A percentile compares a stretch with the other conserved stretches of the same genome.
Evolutionary conservation across 2,113 vertebrate species (phyloP).

Genomic region (Periophthalmus modestus): DNA sequence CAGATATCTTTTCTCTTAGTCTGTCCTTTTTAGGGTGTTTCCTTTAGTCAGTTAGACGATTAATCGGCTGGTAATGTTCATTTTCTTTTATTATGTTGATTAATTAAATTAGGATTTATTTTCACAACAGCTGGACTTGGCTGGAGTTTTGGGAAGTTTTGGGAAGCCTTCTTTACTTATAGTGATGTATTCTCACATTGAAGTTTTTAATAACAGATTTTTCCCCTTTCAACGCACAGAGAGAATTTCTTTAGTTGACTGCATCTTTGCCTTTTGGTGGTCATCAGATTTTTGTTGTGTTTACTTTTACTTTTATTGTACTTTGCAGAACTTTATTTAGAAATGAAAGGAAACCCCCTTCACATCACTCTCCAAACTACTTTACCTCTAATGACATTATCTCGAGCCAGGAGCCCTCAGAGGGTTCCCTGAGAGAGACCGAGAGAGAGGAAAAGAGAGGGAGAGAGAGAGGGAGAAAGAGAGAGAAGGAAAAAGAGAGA

Average conservation of each 20-base stretch:
- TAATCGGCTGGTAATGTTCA: too few species aligned
- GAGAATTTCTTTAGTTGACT: too few species aligned
- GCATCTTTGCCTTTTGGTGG: neutral
- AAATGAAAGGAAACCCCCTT: slow-evolving; percentile 52
- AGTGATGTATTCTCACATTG: too few species aligned
- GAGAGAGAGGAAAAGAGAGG: neutral
- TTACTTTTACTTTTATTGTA: neutral
- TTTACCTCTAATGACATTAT: slow-evolving; percentile 65
- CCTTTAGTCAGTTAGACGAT: too few species aligned
- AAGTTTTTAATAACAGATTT: too few species aligned
- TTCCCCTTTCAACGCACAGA: too few species aligned
- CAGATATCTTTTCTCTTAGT: neutral
- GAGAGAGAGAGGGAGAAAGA: slow-evolving; percentile 32
- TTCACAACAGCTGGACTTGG: too few species aligned
- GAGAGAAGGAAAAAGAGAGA: too few species aligned
- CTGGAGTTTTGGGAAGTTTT: too few species aligned
- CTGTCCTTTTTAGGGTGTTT: neutral
- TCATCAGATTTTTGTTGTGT: neutral
- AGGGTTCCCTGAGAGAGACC: slow-evolving; percentile 45
- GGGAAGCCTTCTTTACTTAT: too few species aligned
- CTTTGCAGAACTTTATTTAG: neutral
- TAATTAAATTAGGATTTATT: too few species aligned
- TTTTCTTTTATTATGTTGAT: too few species aligned
- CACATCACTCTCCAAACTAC: slow-evolving; percentile 40
- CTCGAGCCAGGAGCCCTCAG: slow-evolving; percentile 50